Conservation (phyloP, 1,140 invertebrate species). For the Euura saliciscinereae region DNA sequence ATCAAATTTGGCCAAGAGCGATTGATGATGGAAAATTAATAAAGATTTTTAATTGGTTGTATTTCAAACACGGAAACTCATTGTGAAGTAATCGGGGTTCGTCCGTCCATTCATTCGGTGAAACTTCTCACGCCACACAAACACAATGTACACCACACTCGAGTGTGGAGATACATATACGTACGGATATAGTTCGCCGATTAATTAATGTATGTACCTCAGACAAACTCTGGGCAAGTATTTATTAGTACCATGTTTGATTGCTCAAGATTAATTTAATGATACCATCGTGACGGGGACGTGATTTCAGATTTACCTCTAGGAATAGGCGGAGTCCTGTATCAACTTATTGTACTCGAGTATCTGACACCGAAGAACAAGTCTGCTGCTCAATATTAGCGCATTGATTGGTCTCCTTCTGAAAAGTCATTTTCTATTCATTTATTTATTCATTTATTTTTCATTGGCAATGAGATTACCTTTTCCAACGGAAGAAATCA, state of each 20-base stretch:
- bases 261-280: conserved; percentile 31
- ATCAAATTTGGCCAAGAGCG: too few species aligned
- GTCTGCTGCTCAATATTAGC: too few species aligned
- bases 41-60: too few species aligned
- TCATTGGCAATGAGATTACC: too few species aligned
- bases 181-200: not conserved
- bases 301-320: conserved; percentile 3
- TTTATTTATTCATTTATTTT: too few species aligned
- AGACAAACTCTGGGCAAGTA: conserved; percentile 11
- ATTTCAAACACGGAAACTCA: too few species aligned
- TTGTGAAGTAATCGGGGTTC: too few species aligned
- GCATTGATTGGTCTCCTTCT: too few species aligned
- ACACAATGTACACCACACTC: not conserved
- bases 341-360: not conserved
- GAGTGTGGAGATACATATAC: not conserved
- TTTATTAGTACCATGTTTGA: conserved; percentile 30
- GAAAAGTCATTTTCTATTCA: too few species aligned
- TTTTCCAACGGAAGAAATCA: too few species aligned
- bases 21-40: too few species aligned
- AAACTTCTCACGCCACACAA: not conserved
- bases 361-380: not conserved
- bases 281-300: conserved; percentile 17
- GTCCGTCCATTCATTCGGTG: not conserved
- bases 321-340: not conserved
- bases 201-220: not conserved